Percentiles rank a stretch among this genome's conserved stretches.
Conservation (phyloP, 2,888 invertebrate species). For the Bugula neritina region DNA sequence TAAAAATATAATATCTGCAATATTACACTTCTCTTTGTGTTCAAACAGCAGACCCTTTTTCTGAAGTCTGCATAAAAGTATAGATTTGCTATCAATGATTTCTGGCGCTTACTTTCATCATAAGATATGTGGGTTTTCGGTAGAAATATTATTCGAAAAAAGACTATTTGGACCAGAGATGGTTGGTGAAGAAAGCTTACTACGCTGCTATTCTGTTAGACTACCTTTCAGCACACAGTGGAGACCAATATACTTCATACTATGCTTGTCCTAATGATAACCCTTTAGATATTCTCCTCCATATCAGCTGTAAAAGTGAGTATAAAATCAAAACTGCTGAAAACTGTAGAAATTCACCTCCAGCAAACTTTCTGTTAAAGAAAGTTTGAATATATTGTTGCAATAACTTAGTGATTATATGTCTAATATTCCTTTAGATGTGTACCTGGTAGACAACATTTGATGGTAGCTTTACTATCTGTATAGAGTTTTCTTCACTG, state of each 20-base stretch:
- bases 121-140: background rate
- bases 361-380: too few relatives aligned
- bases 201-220: background rate
- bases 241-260: background rate
- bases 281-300: constrained; percentile 3
- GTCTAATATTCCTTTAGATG: too few relatives aligned
- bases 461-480: too few relatives aligned
- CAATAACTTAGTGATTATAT: too few relatives aligned
- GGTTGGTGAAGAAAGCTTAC: constrained; percentile 55
- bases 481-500: background rate
- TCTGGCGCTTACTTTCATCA: too few relatives aligned
- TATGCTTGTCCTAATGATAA: background rate
- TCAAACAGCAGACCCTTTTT: too few relatives aligned
- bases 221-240: background rate
- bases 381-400: too few relatives aligned
- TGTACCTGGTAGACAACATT: too few relatives aligned
- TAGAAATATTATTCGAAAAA: constrained; percentile 66
- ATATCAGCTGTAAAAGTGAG: background rate
- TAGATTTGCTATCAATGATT: too few relatives aligned
- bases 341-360: background rate
- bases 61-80: too few relatives aligned
- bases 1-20: too few relatives aligned
- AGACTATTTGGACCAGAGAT: constrained; percentile 75
- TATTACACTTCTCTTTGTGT: too few relatives aligned
- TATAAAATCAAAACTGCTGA: background rate